phyloP scores from a whole-genome alignment of 2,113 vertebrate species.

The Columba janthina region DNA sequence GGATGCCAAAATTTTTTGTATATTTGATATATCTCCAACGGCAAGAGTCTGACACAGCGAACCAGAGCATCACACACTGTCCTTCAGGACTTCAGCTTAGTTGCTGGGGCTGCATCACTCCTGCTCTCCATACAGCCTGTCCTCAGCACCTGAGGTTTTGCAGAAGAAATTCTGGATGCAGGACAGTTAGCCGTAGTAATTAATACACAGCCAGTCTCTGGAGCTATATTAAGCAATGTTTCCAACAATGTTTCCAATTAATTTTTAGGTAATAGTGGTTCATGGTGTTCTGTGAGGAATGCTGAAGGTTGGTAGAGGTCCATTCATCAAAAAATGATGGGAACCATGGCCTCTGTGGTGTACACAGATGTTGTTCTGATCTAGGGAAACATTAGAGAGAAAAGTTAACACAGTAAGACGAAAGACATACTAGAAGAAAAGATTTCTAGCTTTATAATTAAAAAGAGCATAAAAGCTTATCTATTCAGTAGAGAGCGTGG shows the following conservation, averaged over 20 bases:
- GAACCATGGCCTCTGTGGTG: background rate
- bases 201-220: background rate
- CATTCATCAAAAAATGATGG: constrained; percentile 38
- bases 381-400: background rate
- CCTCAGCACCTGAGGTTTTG: background rate
- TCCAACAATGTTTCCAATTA: constrained; percentile 24
- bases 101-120: background rate
- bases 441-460: constrained; percentile 1
- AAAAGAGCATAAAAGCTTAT: background rate
- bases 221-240: constrained; percentile 6
- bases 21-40: background rate
- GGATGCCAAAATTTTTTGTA: background rate
- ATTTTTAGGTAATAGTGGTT: background rate
- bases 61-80: background rate
- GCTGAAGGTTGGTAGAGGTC: background rate
- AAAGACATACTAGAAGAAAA: background rate
- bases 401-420: background rate
- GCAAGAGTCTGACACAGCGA: background rate
- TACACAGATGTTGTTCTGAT: constrained; percentile 38
- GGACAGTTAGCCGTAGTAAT: background rate
- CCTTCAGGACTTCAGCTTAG: background rate
- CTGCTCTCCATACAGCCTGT: background rate
- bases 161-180: background rate
- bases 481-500: background rate
- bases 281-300: fast-evolving